phyloP scores from a whole-genome alignment of 2,113 vertebrate genomes.

The Procavia capensis region DNA sequence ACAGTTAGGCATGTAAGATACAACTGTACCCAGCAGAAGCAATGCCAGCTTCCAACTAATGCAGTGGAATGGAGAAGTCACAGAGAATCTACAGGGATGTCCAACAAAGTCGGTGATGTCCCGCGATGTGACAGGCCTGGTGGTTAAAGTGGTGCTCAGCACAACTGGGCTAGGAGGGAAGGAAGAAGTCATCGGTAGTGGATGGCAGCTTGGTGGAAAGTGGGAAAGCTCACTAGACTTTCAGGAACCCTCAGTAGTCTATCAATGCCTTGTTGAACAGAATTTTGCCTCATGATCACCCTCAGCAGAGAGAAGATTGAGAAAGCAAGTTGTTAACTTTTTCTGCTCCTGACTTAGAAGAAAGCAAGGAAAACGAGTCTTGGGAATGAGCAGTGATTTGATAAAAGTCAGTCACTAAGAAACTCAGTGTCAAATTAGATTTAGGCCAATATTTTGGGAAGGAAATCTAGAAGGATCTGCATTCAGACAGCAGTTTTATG shows the following conservation, averaged over 20 bases:
- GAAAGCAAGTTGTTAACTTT: not conserved
- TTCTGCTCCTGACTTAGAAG: constrained; percentile 36
- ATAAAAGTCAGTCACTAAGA: constrained; percentile 4
- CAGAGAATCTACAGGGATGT: not conserved
- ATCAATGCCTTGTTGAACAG: not conserved
- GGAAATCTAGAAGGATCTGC: not conserved
- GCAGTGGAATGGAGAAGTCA: not conserved
- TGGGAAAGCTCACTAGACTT: not conserved
- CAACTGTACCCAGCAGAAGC: not conserved
- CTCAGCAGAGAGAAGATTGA: not conserved
- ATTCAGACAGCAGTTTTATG: not conserved
- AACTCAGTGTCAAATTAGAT: constrained; percentile 50
- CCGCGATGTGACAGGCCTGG: no score
- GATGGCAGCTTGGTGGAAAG: not conserved
- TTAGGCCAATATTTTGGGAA: not conserved
- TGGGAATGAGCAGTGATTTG: not conserved
- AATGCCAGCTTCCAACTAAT: not conserved
- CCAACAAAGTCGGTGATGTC: not conserved
- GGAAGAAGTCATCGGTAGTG: not conserved
- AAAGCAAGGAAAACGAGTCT: not conserved
- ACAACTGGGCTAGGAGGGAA: not conserved
- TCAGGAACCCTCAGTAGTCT: not conserved
- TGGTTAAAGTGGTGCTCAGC: not conserved
- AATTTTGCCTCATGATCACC: not conserved
- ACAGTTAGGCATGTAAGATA: not conserved